Conservation (phyloP, 2,797 vertebrate genomes). For the Argyrosomus regius region DNA sequence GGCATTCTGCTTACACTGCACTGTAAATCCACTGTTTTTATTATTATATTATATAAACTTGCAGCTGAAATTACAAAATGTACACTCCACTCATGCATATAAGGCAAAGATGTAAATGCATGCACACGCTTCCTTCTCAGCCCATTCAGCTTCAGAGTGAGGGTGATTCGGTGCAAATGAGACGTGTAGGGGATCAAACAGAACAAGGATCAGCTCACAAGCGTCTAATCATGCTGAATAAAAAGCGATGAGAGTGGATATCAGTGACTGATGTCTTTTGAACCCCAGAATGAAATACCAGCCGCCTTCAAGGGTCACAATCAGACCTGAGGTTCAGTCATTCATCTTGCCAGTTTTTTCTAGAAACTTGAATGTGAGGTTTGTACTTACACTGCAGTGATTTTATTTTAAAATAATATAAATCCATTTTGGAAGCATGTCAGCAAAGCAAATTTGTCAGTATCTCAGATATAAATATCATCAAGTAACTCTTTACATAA, state of each 20-base stretch:
- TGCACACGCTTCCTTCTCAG: neutral
- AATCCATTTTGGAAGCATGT: neutral
- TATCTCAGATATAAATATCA: neutral
- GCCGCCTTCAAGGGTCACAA: constrained; percentile 20
- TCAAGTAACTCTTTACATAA: neutral
- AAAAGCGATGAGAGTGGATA: constrained; percentile 29
- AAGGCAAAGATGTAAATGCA: neutral
- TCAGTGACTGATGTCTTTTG: constrained; percentile 40
- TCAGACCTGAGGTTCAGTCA: constrained; percentile 24
- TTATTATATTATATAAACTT: neutral
- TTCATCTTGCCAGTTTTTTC: neutral
- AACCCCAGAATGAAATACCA: constrained; percentile 35
- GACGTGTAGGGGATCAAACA: constrained; percentile 53
- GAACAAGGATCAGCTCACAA: constrained; percentile 37
- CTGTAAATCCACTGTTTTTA: neutral
- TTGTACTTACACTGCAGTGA: neutral
- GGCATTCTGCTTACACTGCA: neutral
- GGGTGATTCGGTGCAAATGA: constrained; percentile 36
- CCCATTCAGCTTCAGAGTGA: constrained; percentile 17
- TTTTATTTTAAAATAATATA: neutral
- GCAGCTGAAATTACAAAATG: neutral
- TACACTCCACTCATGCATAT: neutral
- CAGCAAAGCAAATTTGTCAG: neutral
- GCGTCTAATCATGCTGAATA: constrained; percentile 46
- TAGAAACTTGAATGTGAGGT: neutral